A percentile compares a stretch with the other conserved stretches of the same genome.
phyloP scores from a whole-genome alignment of 2,797 vertebrate genomes.

The Megaceryle alcyon region DNA sequence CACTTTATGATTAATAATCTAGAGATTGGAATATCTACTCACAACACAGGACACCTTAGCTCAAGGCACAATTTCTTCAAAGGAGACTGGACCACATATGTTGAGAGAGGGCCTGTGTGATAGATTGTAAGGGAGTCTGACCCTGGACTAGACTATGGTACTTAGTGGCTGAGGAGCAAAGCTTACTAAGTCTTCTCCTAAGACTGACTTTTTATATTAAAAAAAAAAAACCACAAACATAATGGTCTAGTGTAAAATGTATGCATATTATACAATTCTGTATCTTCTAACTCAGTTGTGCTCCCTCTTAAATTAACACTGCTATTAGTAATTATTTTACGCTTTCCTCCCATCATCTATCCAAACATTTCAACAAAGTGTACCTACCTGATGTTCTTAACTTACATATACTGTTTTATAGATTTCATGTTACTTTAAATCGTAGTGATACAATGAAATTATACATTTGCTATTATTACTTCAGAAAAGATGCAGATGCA shows the following conservation, averaged over 20 bases:
- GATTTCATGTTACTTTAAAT: slow-evolving; percentile 3
- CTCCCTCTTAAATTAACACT: not conserved
- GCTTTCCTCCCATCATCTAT: not conserved
- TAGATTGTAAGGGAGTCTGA: not conserved
- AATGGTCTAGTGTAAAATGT: not conserved
- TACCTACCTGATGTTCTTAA: not conserved
- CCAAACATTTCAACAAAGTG: slow-evolving; percentile 4
- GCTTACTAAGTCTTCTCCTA: not conserved
- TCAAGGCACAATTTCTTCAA: not conserved
- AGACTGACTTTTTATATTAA: not conserved
- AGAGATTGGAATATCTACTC: not conserved
- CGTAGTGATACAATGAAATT: not conserved
- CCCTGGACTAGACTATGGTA: not conserved
- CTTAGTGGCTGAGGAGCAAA: not conserved
- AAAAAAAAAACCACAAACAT: too few relatives aligned
- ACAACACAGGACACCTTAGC: not conserved
- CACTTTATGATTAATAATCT: not conserved
- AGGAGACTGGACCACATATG: not conserved
- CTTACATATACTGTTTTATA: not conserved
- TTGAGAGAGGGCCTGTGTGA: not conserved
- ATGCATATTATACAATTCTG: not conserved
- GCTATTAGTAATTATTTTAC: not conserved
- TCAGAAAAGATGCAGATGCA: not conserved
- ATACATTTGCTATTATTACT: not conserved
- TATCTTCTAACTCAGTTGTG: not conserved